Conservation (phyloP, 2,797 vertebrate species). For the Chromis chromis region DNA sequence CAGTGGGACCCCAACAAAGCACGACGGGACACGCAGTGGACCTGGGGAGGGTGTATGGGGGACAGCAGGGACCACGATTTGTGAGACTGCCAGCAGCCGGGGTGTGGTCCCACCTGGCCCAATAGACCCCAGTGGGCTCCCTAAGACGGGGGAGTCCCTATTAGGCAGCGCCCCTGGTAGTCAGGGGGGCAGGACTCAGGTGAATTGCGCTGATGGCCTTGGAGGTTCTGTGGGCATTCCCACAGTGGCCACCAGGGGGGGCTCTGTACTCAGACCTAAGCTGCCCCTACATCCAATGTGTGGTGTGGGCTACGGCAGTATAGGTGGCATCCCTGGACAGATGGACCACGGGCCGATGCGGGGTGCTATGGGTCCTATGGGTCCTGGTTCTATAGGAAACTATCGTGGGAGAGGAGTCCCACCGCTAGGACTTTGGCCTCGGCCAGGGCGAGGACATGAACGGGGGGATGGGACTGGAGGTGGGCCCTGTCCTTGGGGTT, state of each 20-base stretch:
- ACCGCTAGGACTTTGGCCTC: constrained; percentile 78
- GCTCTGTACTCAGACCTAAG: constrained; percentile 76
- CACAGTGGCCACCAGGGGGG: constrained; percentile 71
- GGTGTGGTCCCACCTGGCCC: constrained; percentile 47
- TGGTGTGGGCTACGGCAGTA: constrained; percentile 70
- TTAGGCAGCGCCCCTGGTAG: constrained; percentile 64
- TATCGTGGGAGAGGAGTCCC: constrained; percentile 80
- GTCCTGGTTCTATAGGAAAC: constrained; percentile 73
- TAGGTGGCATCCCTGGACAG: constrained; percentile 73
- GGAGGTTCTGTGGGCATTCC: constrained; percentile 62
- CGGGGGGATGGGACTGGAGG: constrained; percentile 70
- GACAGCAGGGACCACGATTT: constrained; percentile 51
- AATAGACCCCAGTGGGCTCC: constrained; percentile 54
- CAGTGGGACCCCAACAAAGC: constrained; percentile 57
- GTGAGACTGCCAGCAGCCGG: constrained; percentile 65
- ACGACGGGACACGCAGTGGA: constrained; percentile 68
- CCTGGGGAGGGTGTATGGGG: constrained; percentile 70
- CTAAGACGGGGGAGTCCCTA: constrained; percentile 56
- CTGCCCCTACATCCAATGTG: constrained; percentile 74
- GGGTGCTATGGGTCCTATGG: constrained; percentile 74
- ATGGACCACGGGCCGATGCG: constrained; percentile 71
- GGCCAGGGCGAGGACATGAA: constrained; percentile 80
- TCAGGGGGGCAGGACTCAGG: constrained; percentile 79
- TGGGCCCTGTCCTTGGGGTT: constrained; percentile 82
- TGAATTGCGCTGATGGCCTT: constrained; percentile 74